phyloP scores from a whole-genome alignment of 2,888 invertebrate species.

The Phoenoteleia sp. region DNA sequence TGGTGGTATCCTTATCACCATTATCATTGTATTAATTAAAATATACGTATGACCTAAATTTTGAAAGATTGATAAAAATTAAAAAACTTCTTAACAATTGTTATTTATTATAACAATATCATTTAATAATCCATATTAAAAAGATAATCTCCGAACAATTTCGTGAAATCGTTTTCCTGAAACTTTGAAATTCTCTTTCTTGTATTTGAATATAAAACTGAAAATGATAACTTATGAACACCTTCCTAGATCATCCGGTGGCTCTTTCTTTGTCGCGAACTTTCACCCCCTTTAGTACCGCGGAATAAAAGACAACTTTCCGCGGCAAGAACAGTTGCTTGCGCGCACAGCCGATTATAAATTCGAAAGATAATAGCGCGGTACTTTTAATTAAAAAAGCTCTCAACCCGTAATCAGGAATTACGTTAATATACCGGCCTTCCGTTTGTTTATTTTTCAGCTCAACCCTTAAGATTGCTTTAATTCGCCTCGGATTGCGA shows the following conservation, averaged over 20 bases:
- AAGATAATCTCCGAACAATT: no score
- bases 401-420: slow-evolving; percentile 76
- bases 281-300: slow-evolving; percentile 24
- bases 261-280: slow-evolving; percentile 15
- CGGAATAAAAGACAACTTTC: slow-evolving; percentile 51
- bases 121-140: no score
- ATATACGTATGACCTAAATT: no score
- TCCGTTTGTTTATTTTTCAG: slow-evolving; percentile 47
- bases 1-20: no score
- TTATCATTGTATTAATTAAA: no score
- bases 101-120: no score
- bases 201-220: not conserved
- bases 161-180: no score
- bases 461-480: slow-evolving; percentile 51
- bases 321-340: slow-evolving; percentile 50
- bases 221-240: slow-evolving; percentile 51
- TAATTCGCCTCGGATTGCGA: slow-evolving; percentile 44
- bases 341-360: slow-evolving; percentile 80
- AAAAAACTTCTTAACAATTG: no score
- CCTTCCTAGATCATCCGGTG: not conserved
- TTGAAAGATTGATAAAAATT: no score
- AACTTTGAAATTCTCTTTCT: no score
- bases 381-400: slow-evolving; percentile 84
- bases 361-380: slow-evolving; percentile 82
- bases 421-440: slow-evolving; percentile 78